These are phyloP conservation scores for Tinea trinotella DNA, from an alignment of 2,888 invertebrate genomes.

Conservation along the genomic window DNA sequence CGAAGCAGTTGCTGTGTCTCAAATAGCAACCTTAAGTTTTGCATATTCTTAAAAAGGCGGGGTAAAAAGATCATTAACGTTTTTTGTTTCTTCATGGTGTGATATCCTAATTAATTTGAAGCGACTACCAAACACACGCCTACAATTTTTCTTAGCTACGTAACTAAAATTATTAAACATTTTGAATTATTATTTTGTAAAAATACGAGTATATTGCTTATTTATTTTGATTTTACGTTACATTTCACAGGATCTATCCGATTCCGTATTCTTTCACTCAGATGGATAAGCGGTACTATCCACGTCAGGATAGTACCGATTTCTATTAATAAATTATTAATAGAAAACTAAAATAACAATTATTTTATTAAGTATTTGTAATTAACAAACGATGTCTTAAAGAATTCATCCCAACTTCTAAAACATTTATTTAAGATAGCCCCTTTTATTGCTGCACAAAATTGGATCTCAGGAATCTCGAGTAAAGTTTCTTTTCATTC, in stretches of 20 bases:
- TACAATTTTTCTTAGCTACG: no score
- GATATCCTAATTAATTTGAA: no score
- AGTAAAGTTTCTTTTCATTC: conserved; percentile 12
- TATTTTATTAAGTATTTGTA: conserved; percentile 9
- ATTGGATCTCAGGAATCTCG: conserved; percentile 16
- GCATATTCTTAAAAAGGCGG: conserved; percentile 33
- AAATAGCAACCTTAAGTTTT: conserved; percentile 28
- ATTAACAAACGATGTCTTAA: conserved; percentile 9
- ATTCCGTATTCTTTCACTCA: no score
- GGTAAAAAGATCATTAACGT: conserved; percentile 24
- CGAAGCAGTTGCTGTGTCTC: conserved; percentile 41
- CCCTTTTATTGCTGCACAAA: conserved; percentile 12
- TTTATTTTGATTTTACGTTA: no score
- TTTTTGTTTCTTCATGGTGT: background rate
- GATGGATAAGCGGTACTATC: no score
- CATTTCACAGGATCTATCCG: no score
- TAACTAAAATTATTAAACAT: no score
- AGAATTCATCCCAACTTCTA: conserved; percentile 13
- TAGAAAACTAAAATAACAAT: background rate
- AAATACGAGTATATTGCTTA: no score
- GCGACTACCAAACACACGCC: no score
- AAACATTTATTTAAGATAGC: conserved; percentile 12
- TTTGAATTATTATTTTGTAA: no score
- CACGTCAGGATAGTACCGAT: no score
- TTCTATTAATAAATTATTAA: no score